Evolutionary conservation across 2,888 invertebrate genomes (phyloP).

Genomic region (Steinernema scapterisci): DNA sequence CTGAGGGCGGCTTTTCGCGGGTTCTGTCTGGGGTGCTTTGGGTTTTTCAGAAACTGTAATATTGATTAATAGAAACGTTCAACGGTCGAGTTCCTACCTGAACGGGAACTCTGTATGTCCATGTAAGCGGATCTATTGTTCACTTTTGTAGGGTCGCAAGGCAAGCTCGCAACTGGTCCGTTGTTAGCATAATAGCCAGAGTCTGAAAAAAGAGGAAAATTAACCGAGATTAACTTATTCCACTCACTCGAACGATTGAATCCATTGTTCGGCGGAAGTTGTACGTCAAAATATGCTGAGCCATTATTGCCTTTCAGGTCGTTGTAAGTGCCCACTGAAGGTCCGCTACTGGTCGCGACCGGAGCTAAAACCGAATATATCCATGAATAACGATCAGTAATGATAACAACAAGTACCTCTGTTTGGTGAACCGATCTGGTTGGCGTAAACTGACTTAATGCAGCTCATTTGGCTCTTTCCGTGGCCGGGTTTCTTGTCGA

Average conservation of each 20-base stretch:
- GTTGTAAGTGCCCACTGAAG: conserved; percentile 29
- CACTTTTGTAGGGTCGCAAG: neutral
- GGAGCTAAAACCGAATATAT: neutral
- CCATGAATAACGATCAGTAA: too few relatives aligned
- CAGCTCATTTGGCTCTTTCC: neutral
- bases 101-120: too few relatives aligned
- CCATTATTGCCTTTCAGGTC: conserved; percentile 6
- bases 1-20: too few relatives aligned
- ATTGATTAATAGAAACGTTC: too few relatives aligned
- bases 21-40: too few relatives aligned
- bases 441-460: neutral
- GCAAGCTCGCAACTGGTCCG: neutral
- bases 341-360: neutral
- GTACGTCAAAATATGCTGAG: neutral
- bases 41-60: too few relatives aligned
- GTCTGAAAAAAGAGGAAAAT: neutral
- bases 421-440: neutral
- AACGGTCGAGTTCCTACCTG: too few relatives aligned
- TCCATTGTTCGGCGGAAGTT: neutral
- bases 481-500: conserved; percentile 19
- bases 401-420: neutral
- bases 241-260: neutral
- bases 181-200: neutral
- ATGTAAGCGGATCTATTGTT: conserved; percentile 24
- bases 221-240: neutral